Evolutionary conservation across 2,888 invertebrate species (phyloP).

Genomic region (Calameuta filiformis): DNA sequence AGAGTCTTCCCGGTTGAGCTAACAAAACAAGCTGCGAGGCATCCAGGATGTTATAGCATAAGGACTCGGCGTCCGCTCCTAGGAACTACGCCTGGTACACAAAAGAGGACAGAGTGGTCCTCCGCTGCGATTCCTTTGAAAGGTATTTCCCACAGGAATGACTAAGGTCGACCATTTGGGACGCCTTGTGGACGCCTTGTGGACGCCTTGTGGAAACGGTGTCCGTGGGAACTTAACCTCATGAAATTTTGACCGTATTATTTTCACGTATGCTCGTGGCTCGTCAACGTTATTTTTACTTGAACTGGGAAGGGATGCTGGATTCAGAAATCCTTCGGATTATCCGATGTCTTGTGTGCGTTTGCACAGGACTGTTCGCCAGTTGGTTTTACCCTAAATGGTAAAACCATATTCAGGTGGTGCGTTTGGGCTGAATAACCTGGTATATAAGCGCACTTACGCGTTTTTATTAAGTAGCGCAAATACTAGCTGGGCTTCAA

Average conservation of each 20-base stretch:
- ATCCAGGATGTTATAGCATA: background rate
- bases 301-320: background rate
- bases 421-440: too few species aligned
- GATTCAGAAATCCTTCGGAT: background rate
- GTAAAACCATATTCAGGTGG: too few species aligned
- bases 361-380: background rate
- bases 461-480: constrained; percentile 13
- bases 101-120: background rate
- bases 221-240: background rate
- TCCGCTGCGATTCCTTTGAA: background rate
- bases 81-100: background rate
- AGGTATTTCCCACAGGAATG: background rate
- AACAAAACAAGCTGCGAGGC: background rate
- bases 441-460: too few species aligned
- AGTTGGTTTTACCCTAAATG: too few species aligned
- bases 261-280: background rate
- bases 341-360: background rate
- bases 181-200: too few species aligned
- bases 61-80: background rate
- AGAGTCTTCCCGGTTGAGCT: background rate
- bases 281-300: background rate
- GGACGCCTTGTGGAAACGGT: background rate
- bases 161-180: background rate
- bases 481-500: constrained; percentile 29
- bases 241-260: background rate